Conservation (phyloP, 2,113 vertebrate genomes). For the Chunga burmeisteri region DNA sequence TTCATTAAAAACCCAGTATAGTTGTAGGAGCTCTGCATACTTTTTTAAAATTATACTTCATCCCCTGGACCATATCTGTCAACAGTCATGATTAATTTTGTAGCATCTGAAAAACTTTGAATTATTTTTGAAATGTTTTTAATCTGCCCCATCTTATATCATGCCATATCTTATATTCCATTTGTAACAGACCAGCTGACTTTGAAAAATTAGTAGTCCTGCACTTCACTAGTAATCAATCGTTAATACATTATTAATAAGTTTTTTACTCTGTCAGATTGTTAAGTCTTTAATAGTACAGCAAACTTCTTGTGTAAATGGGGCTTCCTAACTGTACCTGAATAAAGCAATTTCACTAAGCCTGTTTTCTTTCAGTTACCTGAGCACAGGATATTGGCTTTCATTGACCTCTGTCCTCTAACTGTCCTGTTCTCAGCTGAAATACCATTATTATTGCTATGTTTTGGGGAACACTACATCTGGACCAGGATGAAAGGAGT, state of each 20-base stretch:
- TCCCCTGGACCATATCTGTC: neutral
- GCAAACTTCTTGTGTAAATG: neutral
- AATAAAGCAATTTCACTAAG: neutral
- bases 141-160: neutral
- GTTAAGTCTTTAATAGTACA: neutral
- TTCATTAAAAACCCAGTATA: neutral
- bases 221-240: neutral
- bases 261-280: neutral
- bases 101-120: neutral
- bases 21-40: neutral
- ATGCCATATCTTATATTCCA: neutral
- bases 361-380: neutral
- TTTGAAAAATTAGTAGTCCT: neutral
- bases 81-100: neutral
- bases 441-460: neutral
- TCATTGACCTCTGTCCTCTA: neutral
- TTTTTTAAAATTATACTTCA: neutral
- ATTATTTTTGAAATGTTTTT: neutral
- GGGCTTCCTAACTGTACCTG: neutral
- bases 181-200: neutral
- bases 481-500: neutral
- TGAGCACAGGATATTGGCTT: neutral
- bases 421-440: neutral
- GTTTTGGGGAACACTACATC: neutral
- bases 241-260: neutral